These are phyloP conservation scores for Drosophila recens DNA, from an alignment of 2,888 invertebrate species.

Conservation along the genomic window DNA sequence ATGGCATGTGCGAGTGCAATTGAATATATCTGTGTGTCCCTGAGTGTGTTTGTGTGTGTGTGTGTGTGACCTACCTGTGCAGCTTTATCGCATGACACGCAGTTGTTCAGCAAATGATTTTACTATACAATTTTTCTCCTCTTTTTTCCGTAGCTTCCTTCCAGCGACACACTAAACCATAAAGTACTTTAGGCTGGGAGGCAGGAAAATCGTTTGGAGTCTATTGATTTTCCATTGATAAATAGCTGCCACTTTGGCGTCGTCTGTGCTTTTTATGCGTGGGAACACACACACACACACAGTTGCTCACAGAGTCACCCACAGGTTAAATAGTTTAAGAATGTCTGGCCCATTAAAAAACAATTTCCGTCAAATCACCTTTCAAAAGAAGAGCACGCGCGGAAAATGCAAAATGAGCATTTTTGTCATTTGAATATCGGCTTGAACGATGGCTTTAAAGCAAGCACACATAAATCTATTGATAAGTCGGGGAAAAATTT, in stretches of 20 bases:
- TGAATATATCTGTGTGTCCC: slow-evolving; percentile 24
- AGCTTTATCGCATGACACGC: slow-evolving; percentile 74
- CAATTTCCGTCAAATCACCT: slow-evolving; percentile 73
- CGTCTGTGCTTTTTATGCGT: slow-evolving; percentile 16
- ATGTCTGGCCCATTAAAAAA: slow-evolving; percentile 74
- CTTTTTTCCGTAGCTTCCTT: slow-evolving; percentile 28
- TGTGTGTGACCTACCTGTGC: slow-evolving; percentile 53
- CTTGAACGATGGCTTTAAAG: slow-evolving; percentile 7
- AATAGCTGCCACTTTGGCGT: slow-evolving; percentile 65
- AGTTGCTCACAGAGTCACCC: slow-evolving; percentile 1
- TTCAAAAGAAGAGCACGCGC: slow-evolving; percentile 27
- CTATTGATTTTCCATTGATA: slow-evolving; percentile 77
- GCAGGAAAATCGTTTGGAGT: slow-evolving; percentile 49
- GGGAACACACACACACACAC: not conserved
- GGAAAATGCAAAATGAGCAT: slow-evolving; percentile 26
- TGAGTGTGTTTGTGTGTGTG: slow-evolving; percentile 17
- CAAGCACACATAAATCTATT: slow-evolving; percentile 9
- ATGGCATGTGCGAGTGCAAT: slow-evolving; percentile 49
- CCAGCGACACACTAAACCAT: slow-evolving; percentile 59
- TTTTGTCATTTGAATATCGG: slow-evolving; percentile 11
- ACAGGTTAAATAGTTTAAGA: slow-evolving; percentile 72
- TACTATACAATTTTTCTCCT: slow-evolving; percentile 22
- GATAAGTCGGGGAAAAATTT: slow-evolving; percentile 12
- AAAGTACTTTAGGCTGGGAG: slow-evolving; percentile 44
- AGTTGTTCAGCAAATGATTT: slow-evolving; percentile 63